Evolutionary conservation across 1,140 invertebrate genomes (phyloP).

Genomic region (Drosophila fuyamai): DNA sequence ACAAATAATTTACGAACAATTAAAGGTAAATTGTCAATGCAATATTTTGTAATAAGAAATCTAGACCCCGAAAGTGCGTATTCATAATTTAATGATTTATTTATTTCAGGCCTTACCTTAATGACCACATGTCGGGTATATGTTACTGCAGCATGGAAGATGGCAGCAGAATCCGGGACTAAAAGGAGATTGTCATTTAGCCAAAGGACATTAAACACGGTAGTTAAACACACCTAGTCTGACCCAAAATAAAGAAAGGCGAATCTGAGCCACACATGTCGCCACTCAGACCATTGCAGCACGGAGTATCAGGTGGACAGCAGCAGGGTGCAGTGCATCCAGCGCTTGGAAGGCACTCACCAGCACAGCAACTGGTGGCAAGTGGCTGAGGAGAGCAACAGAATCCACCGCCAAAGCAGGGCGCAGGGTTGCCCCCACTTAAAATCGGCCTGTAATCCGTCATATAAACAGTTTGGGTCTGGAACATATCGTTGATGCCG

Average conservation of each 20-base stretch:
- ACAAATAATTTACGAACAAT: too few species aligned
- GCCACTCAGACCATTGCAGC: background rate
- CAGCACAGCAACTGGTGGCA: background rate
- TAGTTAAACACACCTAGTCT: background rate
- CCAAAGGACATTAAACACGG: background rate
- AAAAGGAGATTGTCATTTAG: background rate
- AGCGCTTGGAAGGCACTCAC: background rate
- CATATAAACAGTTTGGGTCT: conserved; percentile 37
- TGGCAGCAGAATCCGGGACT: background rate
- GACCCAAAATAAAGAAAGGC: background rate
- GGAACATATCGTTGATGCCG: conserved; percentile 20
- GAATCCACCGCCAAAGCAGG: background rate
- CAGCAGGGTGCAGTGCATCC: background rate
- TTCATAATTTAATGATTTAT: too few species aligned
- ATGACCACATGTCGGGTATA: background rate
- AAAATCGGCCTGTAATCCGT: conserved; percentile 36
- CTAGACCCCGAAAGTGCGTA: background rate
- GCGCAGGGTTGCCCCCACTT: conserved; percentile 9
- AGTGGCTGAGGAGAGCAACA: background rate
- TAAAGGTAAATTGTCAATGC: too few species aligned
- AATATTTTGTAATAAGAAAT: too few species aligned
- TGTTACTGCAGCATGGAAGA: background rate
- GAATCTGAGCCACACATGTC: background rate
- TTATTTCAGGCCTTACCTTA: background rate
- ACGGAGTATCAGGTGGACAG: background rate